Conservation (phyloP, 2,113 vertebrate genomes). For the Toxotes jaculatrix region DNA sequence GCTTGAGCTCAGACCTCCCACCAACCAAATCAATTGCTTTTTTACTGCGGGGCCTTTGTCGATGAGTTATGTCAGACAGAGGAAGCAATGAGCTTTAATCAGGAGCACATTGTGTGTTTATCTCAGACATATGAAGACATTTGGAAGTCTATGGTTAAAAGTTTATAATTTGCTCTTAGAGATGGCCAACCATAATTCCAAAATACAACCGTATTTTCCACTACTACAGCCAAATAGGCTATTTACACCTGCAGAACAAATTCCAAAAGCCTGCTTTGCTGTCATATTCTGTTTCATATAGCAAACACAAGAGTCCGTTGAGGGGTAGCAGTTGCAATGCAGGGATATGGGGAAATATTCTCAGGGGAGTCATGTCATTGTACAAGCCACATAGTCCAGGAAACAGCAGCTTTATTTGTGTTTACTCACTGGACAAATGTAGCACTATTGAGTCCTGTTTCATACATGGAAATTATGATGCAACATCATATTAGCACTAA, state of each 20-base stretch:
- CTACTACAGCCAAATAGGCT: background rate
- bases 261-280: background rate
- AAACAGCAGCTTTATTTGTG: constrained; percentile 1
- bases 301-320: background rate
- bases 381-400: background rate
- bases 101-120: constrained; percentile 36
- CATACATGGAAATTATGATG: constrained; percentile 12
- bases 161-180: background rate
- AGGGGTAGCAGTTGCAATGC: background rate
- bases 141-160: constrained; percentile 5
- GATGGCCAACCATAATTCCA: background rate
- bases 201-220: background rate
- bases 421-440: constrained; percentile 1
- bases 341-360: background rate
- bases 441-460: constrained; percentile 1
- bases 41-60: constrained; percentile 68
- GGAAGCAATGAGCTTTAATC: constrained; percentile 62
- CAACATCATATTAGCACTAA: constrained; percentile 18
- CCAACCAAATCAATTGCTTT: constrained; percentile 73
- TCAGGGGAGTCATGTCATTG: background rate
- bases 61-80: constrained; percentile 69
- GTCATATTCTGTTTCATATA: background rate
- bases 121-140: constrained; percentile 36
- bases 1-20: constrained; percentile 74
- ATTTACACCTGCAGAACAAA: background rate